Evolutionary conservation across 2,888 invertebrate species (phyloP).

Genomic region (Amphimallon solstitiale): DNA sequence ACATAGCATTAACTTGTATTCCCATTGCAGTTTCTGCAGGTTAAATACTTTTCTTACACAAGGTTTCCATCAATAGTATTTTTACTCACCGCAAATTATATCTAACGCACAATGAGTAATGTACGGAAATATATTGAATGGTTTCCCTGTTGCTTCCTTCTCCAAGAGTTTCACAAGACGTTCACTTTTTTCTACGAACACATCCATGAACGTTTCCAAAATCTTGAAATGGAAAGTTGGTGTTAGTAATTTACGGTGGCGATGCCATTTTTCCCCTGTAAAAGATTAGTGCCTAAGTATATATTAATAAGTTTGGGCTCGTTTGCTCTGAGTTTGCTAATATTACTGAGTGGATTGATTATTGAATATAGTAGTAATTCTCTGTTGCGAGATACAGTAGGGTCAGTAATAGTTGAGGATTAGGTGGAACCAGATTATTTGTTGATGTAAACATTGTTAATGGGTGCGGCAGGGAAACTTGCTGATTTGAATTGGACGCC

Average conservation of each 20-base stretch:
- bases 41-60: not conserved
- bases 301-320: no score
- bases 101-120: slow-evolving; percentile 54
- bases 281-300: no score
- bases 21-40: slow-evolving; percentile 84
- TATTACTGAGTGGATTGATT: no score
- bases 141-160: slow-evolving; percentile 48
- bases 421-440: no score
- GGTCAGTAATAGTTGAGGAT: no score
- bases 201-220: slow-evolving; percentile 52
- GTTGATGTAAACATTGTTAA: no score
- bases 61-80: not conserved
- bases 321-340: no score
- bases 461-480: no score
- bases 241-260: slow-evolving; percentile 51
- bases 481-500: no score
- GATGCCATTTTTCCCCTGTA: slow-evolving; percentile 50
- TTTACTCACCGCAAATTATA: slow-evolving; percentile 54
- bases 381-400: no score
- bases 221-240: slow-evolving; percentile 56
- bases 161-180: slow-evolving; percentile 44
- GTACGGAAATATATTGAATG: slow-evolving; percentile 53
- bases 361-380: no score
- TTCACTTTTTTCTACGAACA: slow-evolving; percentile 52
- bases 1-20: slow-evolving; percentile 74